Evolutionary conservation across 2,797 vertebrate genomes (phyloP), one percentile per base, ranked within the genome.

Genomic region (Enteromius radiatus): DNA sequence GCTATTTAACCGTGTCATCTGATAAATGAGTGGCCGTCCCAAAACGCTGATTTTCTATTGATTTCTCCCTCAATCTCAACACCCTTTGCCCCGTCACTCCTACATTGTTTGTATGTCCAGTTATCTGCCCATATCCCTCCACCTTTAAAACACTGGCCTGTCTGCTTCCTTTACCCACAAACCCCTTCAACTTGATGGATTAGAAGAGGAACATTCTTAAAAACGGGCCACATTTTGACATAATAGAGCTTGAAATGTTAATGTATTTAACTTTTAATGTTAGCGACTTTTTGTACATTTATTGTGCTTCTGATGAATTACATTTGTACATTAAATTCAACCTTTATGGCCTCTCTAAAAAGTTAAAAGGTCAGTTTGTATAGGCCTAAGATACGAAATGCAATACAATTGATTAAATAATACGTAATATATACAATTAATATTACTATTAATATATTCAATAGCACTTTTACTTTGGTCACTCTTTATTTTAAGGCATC

Each of bases 21-120:
- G 97, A 99, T 97, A 97, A 98, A 99, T 96, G 96, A 97, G 93
- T 86, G 91, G 92, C 94, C 96, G 96, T 95, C 96, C 96, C 93
- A 93, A 95, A 96, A 96, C 94, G 91, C 97, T 98, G 97, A 99
- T 98, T 97, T 97, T 94, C 86, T 98, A 99, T 98, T 91, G 98
- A 99, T 99, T 99, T 97, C 95, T 95, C 91, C 93, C 88, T 92
- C 90, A 95, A 94, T 93, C 92, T 63, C 92, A 92, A 95, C 94
- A 94, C 94, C 93, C 94, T 93, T 94, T 91, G 90, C 92, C 93
- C 94, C 94, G 95, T 97, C 96, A 95, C 90, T 95, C 90, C 81
- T 91, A 88, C 92, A 91, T 95, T 95, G 94, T 95, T 96, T 96
- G 96, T 96, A 96, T 92, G 95, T 95, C 95, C 93, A 93, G 95